Conservation (phyloP, 2,113 vertebrate genomes). For the Hippocampus barbouri region DNA sequence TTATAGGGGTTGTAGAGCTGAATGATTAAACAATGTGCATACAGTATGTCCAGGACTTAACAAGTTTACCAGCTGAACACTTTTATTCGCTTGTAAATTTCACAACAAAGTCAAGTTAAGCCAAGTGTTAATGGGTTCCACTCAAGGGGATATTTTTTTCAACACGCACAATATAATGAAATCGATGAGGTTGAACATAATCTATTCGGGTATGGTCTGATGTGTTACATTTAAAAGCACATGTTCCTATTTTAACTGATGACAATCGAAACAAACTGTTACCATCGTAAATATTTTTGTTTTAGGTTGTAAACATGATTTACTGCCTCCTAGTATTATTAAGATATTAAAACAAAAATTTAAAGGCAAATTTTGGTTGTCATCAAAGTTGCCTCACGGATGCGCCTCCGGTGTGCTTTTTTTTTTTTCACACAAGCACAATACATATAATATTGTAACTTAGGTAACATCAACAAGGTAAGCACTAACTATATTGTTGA, state of each 20-base stretch:
- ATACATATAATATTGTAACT: too few species aligned
- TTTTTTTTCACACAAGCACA: too few species aligned
- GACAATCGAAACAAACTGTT: background rate
- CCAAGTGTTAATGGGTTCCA: background rate
- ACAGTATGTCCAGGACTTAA: conserved; percentile 1
- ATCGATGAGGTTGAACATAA: background rate
- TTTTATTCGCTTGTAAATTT: conserved; percentile 7
- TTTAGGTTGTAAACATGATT: background rate
- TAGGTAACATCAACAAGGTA: too few species aligned
- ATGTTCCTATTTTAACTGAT: background rate
- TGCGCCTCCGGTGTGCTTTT: too few species aligned
- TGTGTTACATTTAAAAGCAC: background rate
- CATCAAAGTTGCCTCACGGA: too few species aligned
- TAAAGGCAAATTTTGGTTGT: background rate
- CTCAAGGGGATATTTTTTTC: background rate
- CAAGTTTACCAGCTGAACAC: conserved; percentile 13
- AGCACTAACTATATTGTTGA: too few species aligned
- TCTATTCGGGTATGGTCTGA: background rate
- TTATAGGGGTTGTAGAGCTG: conserved; percentile 1
- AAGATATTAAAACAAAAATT: background rate
- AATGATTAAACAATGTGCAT: background rate
- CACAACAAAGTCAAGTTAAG: background rate
- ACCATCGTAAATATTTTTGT: background rate
- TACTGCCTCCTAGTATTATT: background rate
- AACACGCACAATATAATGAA: background rate